Base-by-base conservation (phyloP, 2,888 invertebrate genomes). In the Hyposoter didymator region DNA sequence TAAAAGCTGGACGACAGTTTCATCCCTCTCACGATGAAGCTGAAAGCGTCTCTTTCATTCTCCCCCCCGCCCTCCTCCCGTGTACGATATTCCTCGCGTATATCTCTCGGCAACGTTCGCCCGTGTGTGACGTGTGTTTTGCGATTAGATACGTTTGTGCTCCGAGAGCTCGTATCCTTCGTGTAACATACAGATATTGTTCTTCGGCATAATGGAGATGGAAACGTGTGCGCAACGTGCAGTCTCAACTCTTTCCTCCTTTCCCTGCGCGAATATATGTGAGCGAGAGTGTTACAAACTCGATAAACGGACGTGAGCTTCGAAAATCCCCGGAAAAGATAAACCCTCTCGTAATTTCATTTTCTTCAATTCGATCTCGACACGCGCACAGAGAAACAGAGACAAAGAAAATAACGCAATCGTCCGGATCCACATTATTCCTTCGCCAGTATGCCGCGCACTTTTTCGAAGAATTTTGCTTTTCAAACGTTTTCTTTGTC, bases 301-400 rank as follows among this genome's bases (percentile, higher is more conserved):
- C 84, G 87, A 88, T 88, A 88, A 88, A 88, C 87, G 84, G 45
- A 81, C 83, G 67, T 39, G 76, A 75, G 73, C 55, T 59, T n/a
- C 75, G 47, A 62, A 32, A 74, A 59, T 62, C 66, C 49, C 75
- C 74, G 78, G 49, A 86, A 84, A 86, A 85, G 86, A 87, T 85
- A 85, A 73, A 80, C 72, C 75, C 55, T 78, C 67, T 78, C 67
- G 88, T 87, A 88, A 89, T 88, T 88, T 89, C 80, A 88, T 88
- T 88, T 88, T 84, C 84, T 88, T 78, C 81, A 88, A 88, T 83
- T 81, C 85, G 80, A 88, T 85, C 70, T 84, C 43, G 6, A 43
- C 76, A 52, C 59, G 45, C 64, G 28, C 7, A 49, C 7, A 49
- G 47, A 64, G 22, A 76, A 12, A 32, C 19, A 39, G 67, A 55